Evolutionary conservation across 2,888 invertebrate genomes (phyloP).

Genomic region (Xylota sylvarum): DNA sequence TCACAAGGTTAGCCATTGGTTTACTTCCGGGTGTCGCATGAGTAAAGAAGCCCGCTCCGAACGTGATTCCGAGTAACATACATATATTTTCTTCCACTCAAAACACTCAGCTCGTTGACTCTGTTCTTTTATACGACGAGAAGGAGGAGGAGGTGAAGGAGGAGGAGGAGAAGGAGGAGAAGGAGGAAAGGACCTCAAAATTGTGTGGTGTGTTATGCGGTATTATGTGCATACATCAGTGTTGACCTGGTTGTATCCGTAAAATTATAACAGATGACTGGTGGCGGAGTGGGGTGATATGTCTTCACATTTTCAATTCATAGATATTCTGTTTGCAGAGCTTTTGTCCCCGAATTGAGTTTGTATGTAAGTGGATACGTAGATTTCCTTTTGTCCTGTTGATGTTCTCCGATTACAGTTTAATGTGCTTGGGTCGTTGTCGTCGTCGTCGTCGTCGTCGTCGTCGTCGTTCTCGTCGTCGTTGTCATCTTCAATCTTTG

Average conservation of each 20-base stretch:
- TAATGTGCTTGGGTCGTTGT: conserved; percentile 8
- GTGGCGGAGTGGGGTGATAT: neutral
- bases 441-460: too few species aligned
- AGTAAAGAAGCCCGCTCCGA: neutral
- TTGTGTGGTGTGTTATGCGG: conserved; percentile 31
- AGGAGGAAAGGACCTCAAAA: conserved; percentile 8
- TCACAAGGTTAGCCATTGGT: conserved; percentile 16
- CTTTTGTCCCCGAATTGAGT: conserved; percentile 30
- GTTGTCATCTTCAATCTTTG: neutral
- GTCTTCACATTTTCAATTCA: conserved; percentile 49
- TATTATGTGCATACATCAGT: conserved; percentile 47
- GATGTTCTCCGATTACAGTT: conserved; percentile 41
- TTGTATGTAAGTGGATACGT: conserved; percentile 20
- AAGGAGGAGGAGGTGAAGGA: neutral
- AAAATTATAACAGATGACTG: conserved; percentile 27
- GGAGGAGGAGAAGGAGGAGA: neutral
- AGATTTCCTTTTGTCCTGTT: conserved; percentile 24
- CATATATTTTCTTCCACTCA: neutral
- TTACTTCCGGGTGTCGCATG: conserved; percentile 39
- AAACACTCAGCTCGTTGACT: neutral
- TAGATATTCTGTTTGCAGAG: conserved; percentile 27
- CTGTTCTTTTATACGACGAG: conserved; percentile 7
- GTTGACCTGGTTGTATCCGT: conserved; percentile 58
- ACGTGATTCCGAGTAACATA: conserved; percentile 6
- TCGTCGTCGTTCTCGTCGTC: conserved; percentile 3